These are phyloP conservation scores for Apodemus sylvaticus DNA, from an alignment of 2,113 vertebrate species.

Conservation along the genomic window DNA sequence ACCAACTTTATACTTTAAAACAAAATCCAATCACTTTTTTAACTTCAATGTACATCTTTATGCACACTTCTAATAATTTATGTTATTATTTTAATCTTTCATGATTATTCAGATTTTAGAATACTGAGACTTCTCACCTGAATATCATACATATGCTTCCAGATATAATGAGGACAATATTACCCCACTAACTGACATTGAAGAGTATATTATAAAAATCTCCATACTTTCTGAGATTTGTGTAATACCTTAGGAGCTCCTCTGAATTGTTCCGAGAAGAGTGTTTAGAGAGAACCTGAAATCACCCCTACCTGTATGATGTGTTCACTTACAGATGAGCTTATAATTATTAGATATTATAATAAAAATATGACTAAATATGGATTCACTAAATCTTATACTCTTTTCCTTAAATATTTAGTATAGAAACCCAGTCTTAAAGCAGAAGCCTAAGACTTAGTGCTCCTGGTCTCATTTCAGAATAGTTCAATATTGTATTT, in stretches of 20 bases:
- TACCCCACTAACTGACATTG: neutral
- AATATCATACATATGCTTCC: neutral
- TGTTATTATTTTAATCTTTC: neutral
- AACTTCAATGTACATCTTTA: neutral
- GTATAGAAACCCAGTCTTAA: neutral
- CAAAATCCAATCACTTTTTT: neutral
- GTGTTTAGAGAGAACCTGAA: neutral
- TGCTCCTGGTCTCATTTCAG: neutral
- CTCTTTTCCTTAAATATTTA: neutral
- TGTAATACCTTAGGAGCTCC: neutral
- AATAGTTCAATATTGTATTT: neutral
- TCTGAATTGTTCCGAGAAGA: neutral
- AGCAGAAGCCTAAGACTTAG: neutral
- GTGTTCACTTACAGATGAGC: neutral
- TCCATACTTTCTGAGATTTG: neutral
- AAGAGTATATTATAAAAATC: neutral
- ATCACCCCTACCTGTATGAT: neutral
- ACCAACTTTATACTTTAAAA: neutral
- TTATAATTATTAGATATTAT: neutral
- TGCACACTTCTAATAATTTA: neutral
- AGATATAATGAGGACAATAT: neutral
- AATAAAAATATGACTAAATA: neutral
- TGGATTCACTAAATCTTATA: neutral
- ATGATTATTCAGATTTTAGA: neutral
- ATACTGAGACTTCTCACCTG: neutral